phyloP scores from a whole-genome alignment of 2,797 vertebrate genomes.

The Sebastes steindachneri region DNA sequence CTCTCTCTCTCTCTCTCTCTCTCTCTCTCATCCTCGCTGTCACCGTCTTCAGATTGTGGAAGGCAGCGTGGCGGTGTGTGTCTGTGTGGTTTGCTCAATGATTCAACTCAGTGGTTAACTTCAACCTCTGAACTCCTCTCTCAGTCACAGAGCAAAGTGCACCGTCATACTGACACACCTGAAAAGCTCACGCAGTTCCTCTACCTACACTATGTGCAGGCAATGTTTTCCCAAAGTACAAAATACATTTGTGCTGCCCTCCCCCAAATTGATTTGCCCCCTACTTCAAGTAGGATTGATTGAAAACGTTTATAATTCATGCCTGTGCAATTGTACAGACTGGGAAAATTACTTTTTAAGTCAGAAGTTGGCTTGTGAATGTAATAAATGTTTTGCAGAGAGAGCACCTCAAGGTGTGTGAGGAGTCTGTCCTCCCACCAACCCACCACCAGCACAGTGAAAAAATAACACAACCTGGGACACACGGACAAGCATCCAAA shows the following conservation, averaged over 20 bases:
- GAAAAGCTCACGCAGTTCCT: no score
- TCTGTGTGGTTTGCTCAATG: not conserved
- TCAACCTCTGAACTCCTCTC: no score
- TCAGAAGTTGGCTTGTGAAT: not conserved
- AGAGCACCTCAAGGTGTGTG: not conserved
- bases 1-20: no score
- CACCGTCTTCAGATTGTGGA: no score
- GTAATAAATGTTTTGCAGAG: not conserved
- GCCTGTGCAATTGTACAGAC: not conserved
- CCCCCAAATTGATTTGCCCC: not conserved
- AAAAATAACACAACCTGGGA: not conserved
- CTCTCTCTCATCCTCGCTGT: no score
- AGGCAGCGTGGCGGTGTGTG: no score
- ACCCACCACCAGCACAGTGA: not conserved
- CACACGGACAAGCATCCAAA: not conserved
- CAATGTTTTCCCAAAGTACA: no score
- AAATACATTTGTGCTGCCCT: no score
- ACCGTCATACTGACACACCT: no score
- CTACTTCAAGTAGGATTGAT: not conserved
- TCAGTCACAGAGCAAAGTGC: no score
- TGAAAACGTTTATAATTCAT: not conserved
- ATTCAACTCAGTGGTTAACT: conserved; percentile 8
- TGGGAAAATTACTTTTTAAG: not conserved
- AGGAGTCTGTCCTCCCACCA: not conserved
- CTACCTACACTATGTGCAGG: no score